These are phyloP conservation scores for Phoxinus dragarum DNA, from an alignment of 2,797 vertebrate species.

Conservation along the genomic window DNA sequence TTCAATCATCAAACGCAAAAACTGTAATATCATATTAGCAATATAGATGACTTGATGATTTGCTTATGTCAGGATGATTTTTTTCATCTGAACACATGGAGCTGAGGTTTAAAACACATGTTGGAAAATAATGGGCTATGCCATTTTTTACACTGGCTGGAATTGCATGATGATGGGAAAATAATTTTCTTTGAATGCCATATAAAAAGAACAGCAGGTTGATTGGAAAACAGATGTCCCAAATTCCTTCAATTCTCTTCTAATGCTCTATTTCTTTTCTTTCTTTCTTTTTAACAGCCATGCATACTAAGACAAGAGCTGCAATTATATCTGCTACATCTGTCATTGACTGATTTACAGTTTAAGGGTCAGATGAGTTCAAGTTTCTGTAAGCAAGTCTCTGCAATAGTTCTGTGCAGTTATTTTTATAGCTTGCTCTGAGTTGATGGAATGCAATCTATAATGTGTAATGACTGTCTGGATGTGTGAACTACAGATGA, in stretches of 20 bases:
- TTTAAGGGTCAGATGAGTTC: constrained; percentile 33
- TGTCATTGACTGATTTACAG: constrained; percentile 53
- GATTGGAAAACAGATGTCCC: constrained; percentile 67
- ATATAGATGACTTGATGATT: not conserved
- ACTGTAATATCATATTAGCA: constrained; percentile 4
- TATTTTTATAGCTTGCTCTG: constrained; percentile 25
- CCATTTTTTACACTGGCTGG: constrained; percentile 20
- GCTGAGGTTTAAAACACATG: not conserved
- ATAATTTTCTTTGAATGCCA: constrained; percentile 30
- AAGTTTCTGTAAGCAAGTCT: constrained; percentile 40
- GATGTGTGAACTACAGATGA: constrained; percentile 10
- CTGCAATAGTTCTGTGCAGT: constrained; percentile 1
- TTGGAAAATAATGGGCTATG: constrained; percentile 12
- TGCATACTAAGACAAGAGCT: constrained; percentile 56
- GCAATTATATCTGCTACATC: constrained; percentile 63
- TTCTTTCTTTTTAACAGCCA: constrained; percentile 61
- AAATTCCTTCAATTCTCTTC: constrained; percentile 52
- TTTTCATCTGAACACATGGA: constrained; percentile 3
- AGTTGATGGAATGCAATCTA: constrained; percentile 38
- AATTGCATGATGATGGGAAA: constrained; percentile 32
- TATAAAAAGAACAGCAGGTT: constrained; percentile 44
- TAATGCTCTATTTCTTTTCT: constrained; percentile 40
- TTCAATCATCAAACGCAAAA: not conserved
- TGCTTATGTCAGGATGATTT: not conserved
- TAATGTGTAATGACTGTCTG: constrained; percentile 5